Evolutionary conservation across 2,797 vertebrate species (phyloP), one percentile per base, ranked within the genome.

Genomic region (Alauda arvensis): DNA sequence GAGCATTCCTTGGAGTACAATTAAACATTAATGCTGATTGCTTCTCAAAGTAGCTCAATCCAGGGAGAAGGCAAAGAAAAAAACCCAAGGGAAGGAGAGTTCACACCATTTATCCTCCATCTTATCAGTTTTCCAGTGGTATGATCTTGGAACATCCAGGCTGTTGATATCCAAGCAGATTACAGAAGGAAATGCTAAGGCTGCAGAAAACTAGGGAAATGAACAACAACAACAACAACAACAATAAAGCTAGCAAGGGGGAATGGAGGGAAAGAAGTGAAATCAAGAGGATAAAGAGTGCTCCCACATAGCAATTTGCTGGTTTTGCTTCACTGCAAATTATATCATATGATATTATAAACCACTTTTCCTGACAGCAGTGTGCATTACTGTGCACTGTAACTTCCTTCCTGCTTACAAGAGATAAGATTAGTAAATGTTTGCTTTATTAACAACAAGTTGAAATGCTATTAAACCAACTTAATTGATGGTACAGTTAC

Each of bases 401-500:
- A 93, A 92, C 94, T 94, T 94, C 94, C 87, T 87, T 93, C 90
- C 95, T 95, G 93, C 95, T 93, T 83, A 91, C 90, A 92, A 91
- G 92, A 96, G 94, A 94, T 93, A 96, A 96, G 92, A 95, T 95
- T 90, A 93, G 94, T 88, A 95, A 96, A 95, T 91, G 92, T 83
- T 88, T 92, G 88, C 94, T 96, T 96, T 95, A 95, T 96, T 95
- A 95, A 91, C 86, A 93, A 85, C 91, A 96, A 90, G 85, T 93
- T 94, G 94, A 93, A 96, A 94, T 91, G 91, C 93, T 95, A 92
- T 95, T 94, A 93, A 96, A 90, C 92, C 84, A 83, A 83, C 75
- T 62, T 94, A 95, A 96, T 89, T 89, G 94, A 95, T 89, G 80
- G 90, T 46, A 74, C 33, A 75, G 89, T 82, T 93, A 84, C 88